Evolutionary conservation across 2,888 invertebrate species (phyloP), one percentile per base, ranked within the genome.

Genomic region (Argyresthia goedartella): DNA sequence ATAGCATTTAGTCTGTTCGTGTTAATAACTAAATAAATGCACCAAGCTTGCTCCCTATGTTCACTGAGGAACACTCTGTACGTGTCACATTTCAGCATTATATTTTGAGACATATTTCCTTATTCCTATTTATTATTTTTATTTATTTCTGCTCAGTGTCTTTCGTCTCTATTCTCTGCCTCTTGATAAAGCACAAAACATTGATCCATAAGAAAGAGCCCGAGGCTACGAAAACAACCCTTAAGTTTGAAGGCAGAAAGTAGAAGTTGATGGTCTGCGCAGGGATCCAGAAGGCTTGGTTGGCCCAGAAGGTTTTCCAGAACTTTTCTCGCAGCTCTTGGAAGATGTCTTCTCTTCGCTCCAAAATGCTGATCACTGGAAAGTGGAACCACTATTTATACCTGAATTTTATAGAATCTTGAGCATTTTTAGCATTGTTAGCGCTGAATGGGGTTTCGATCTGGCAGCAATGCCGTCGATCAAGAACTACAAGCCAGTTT

Each of bases 161-260:
- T 25, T 25, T 25, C 2, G 25, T 4, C 6, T 4, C 25, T 25
- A 25, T 25, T 25, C 6, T 25, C 25, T 25, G 25, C 52, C 93
- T 78, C 69, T 95, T 95, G 55, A 95, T 90, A 73, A 91, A 93
- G 67, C 95, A 95, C 25, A 96, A 79, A 52, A 95, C 92, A 66
- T 95, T 95, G 54, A 94, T 92, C 95, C 95, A 96, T 25, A 92
- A 72, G 62, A 95, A 93, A 1, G 95, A 92, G 49, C 92, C 93
- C 0, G 90, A 79, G 0, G 94, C 93, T 33, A 96, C 93, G 65
- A 93, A 96, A 1, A 92, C 89, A 0, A 96, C 93, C 13, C 96
- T 87, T 54, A 92, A 89, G 51, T 90, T 77, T 0, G 94, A 89
- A 0, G 95, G 92, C 50, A 96, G 72, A 51, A 93, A 73, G 46